These are phyloP conservation scores for Petaurus breviceps DNA, from an alignment of 2,113 vertebrate genomes.

Conservation along the genomic window DNA sequence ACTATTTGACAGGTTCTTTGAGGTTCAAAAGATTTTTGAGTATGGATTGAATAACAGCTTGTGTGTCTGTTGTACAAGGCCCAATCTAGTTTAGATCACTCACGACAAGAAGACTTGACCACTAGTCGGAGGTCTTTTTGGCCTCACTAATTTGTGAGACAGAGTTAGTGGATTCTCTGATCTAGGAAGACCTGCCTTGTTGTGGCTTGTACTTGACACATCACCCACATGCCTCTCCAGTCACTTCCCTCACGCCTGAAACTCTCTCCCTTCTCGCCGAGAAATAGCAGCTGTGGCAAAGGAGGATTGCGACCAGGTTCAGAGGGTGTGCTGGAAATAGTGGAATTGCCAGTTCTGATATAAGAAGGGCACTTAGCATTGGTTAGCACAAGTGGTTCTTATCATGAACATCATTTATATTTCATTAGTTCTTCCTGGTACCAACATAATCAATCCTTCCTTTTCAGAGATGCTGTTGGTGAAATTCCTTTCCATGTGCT, in stretches of 20 bases:
- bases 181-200: neutral
- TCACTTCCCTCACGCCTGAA: neutral
- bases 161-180: neutral
- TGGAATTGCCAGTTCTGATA: too few relatives aligned
- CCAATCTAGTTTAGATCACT: neutral
- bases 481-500: constrained; percentile 37
- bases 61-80: neutral
- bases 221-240: neutral
- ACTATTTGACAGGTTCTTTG: neutral
- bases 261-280: neutral
- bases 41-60: neutral
- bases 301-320: neutral
- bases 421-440: neutral
- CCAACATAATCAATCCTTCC: neutral
- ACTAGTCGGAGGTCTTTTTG: neutral
- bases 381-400: neutral
- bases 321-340: neutral
- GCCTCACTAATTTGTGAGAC: neutral
- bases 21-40: neutral
- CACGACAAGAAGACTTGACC: neutral
- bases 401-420: neutral
- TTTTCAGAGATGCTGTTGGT: constrained; percentile 35
- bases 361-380: neutral
- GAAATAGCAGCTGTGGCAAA: neutral
- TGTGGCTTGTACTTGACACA: neutral